Evolutionary conservation across 2,888 invertebrate species (phyloP).

Genomic region (Hecatera dysodea): DNA sequence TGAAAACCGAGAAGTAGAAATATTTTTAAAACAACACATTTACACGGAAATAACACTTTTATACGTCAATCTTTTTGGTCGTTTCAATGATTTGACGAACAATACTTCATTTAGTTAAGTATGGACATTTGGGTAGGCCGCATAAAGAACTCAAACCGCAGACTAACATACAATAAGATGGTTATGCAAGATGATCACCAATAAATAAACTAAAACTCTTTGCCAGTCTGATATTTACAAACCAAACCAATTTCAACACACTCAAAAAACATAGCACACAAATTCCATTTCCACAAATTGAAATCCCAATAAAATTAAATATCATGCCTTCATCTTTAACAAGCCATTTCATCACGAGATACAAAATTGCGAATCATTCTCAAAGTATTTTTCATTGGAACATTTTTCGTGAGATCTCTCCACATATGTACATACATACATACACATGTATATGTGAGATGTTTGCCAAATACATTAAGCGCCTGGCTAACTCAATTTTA

Average conservation of each 20-base stretch:
- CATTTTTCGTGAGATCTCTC: constrained; percentile 26
- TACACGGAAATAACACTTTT: no score
- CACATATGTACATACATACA: not conserved
- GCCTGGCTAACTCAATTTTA: constrained; percentile 84
- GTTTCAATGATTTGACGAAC: no score
- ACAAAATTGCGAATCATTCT: constrained; percentile 58
- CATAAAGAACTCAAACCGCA: no score
- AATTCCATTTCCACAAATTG: constrained; percentile 50
- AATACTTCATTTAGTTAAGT: no score
- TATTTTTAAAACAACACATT: no score
- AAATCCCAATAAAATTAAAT: constrained; percentile 58
- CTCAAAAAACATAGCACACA: constrained; percentile 8
- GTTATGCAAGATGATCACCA: no score
- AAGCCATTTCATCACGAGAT: constrained; percentile 50
- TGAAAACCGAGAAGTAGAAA: no score
- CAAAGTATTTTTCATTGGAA: constrained; percentile 54
- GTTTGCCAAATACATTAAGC: constrained; percentile 85
- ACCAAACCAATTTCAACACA: constrained; percentile 6
- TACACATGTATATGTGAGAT: constrained; percentile 63
- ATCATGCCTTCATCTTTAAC: constrained; percentile 40
- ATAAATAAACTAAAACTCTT: no score
- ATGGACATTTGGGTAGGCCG: no score
- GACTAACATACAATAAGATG: no score
- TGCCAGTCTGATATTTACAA: not conserved
- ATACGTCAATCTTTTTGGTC: no score